Conservation (phyloP, 2,797 vertebrate genomes). For the Leptoclinus maculatus region DNA sequence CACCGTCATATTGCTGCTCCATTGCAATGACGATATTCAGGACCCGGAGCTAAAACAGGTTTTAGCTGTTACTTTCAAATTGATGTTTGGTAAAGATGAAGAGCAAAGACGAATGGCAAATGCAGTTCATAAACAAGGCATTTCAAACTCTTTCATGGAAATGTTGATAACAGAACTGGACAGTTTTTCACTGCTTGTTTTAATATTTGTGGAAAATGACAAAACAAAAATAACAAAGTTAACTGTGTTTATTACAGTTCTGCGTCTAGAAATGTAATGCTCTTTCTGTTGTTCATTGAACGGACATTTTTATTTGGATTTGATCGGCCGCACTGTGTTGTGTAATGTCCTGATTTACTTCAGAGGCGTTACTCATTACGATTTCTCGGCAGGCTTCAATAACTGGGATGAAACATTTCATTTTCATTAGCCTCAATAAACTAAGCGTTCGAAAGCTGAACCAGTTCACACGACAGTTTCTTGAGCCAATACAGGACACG, state of each 20-base stretch:
- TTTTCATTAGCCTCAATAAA: conserved; percentile 32
- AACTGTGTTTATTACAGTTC: neutral
- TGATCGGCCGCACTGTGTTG: neutral
- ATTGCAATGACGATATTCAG: conserved; percentile 9
- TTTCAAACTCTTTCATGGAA: conserved; percentile 1
- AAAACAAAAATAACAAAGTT: neutral
- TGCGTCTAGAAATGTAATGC: neutral
- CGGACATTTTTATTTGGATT: neutral
- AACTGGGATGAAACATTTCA: conserved; percentile 10
- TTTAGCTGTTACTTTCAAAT: conserved; percentile 6
- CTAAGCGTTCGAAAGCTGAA: conserved; percentile 19
- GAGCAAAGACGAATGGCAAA: neutral
- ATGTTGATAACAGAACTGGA: neutral
- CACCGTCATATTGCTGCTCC: conserved; percentile 37
- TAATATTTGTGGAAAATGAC: neutral
- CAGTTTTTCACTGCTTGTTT: neutral
- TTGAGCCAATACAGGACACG: conserved; percentile 7
- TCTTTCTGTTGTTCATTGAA: neutral
- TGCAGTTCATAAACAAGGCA: conserved; percentile 22
- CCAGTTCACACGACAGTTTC: conserved; percentile 1
- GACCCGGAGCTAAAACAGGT: neutral
- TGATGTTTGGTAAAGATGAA: conserved; percentile 27
- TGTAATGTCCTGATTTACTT: conserved; percentile 11
- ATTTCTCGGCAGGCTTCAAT: conserved; percentile 13
- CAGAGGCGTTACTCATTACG: neutral